phyloP scores from a whole-genome alignment of 1,140 invertebrate species.

The Lasioglossum baleicum region DNA sequence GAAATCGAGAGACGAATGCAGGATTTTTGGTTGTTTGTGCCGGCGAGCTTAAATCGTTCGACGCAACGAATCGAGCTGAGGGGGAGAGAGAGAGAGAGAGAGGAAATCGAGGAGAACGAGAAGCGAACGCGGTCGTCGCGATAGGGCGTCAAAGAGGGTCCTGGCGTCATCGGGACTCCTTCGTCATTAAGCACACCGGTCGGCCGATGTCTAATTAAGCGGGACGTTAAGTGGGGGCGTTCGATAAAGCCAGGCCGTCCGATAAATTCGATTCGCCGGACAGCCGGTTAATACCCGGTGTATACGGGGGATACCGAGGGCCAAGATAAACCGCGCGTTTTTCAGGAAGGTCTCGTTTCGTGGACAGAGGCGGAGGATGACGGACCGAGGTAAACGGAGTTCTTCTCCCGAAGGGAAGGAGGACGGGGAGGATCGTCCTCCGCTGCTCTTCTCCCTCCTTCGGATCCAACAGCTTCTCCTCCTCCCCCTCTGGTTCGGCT shows the following conservation, averaged over 20 bases:
- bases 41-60: neutral
- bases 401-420: constrained; percentile 26
- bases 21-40: neutral
- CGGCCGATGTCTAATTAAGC: constrained; percentile 65
- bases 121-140: constrained; percentile 12
- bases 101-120: neutral
- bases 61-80: neutral
- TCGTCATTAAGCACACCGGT: constrained; percentile 63
- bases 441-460: constrained; percentile 12
- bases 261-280: constrained; percentile 70
- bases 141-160: constrained; percentile 43
- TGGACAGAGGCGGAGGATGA: constrained; percentile 62
- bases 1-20: neutral
- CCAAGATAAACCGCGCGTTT: constrained; percentile 60
- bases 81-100: no score
- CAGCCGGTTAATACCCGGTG: constrained; percentile 68
- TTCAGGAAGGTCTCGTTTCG: constrained; percentile 61
- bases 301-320: constrained; percentile 49
- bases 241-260: constrained; percentile 62
- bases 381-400: constrained; percentile 54
- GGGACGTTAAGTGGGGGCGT: constrained; percentile 65
- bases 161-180: constrained; percentile 58
- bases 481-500: constrained; percentile 5
- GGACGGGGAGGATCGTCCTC: constrained; percentile 25
- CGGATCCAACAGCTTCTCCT: no score